phyloP scores from a whole-genome alignment of 2,113 vertebrate species.

The Pterophyllum scalare region DNA sequence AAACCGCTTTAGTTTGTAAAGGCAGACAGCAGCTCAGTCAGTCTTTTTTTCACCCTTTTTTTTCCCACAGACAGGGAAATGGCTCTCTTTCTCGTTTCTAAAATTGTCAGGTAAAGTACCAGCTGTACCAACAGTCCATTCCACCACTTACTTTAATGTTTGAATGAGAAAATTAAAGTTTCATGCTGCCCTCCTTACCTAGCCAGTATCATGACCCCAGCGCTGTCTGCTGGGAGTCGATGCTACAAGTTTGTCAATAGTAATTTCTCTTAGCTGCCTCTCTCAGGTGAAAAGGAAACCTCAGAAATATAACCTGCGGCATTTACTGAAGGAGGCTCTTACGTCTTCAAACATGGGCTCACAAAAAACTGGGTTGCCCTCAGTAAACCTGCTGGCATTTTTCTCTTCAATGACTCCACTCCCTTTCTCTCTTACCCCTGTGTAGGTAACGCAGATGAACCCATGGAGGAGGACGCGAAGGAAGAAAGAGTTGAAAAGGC shows the following conservation, averaged over 20 bases:
- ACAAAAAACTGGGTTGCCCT: slow-evolving; percentile 19
- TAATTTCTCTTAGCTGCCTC: slow-evolving; percentile 26
- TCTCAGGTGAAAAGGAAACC: slow-evolving; percentile 32
- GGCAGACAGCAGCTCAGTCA: neutral
- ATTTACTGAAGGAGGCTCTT: slow-evolving; percentile 46
- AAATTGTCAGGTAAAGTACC: neutral
- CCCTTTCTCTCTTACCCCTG: slow-evolving; percentile 36
- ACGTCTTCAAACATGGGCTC: slow-evolving; percentile 46
- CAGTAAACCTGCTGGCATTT: slow-evolving; percentile 45
- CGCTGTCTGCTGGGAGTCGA: neutral
- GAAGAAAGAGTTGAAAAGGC: slow-evolving; percentile 48
- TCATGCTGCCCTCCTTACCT: slow-evolving; percentile 21
- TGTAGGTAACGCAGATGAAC: slow-evolving; percentile 59
- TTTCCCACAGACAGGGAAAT: neutral
- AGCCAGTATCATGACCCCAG: slow-evolving; percentile 4
- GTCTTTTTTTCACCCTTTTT: neutral
- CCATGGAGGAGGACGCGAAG: slow-evolving; percentile 67
- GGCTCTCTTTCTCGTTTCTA: neutral
- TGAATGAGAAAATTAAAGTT: slow-evolving; percentile 44
- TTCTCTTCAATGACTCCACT: slow-evolving; percentile 43
- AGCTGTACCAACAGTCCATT: neutral
- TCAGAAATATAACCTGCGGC: slow-evolving; percentile 52
- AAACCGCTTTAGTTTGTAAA: neutral
- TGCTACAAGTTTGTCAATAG: slow-evolving; percentile 57
- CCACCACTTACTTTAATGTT: slow-evolving; percentile 4